Evolutionary conservation across 1,140 invertebrate genomes (phyloP).

Genomic region (Papilio machaon): DNA sequence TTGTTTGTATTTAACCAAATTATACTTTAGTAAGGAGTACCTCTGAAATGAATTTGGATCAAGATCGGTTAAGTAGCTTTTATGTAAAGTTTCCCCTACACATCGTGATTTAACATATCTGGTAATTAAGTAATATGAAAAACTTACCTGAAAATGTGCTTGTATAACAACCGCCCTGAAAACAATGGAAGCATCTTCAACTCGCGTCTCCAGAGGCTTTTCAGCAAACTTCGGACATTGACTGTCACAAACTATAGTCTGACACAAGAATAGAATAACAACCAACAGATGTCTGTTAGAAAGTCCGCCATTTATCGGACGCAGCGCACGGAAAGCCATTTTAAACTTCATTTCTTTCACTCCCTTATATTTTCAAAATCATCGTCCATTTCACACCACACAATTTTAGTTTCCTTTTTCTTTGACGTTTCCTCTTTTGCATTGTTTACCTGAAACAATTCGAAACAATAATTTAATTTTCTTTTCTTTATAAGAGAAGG

Average conservation of each 20-base stretch:
- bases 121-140: not conserved
- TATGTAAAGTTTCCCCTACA: no score
- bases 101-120: no score
- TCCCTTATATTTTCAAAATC: slow-evolving; percentile 64
- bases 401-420: slow-evolving; percentile 62
- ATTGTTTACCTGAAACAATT: slow-evolving; percentile 74
- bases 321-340: slow-evolving; percentile 58
- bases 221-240: slow-evolving; percentile 77
- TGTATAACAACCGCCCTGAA: slow-evolving; percentile 77
- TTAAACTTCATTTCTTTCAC: slow-evolving; percentile 49
- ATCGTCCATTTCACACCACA: slow-evolving; percentile 62
- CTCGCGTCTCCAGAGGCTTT: slow-evolving; percentile 75
- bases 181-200: slow-evolving; percentile 77
- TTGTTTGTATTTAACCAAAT: no score
- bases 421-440: slow-evolving; percentile 70
- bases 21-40: no score
- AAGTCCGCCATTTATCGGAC: slow-evolving; percentile 56
- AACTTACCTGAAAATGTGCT: slow-evolving; percentile 71
- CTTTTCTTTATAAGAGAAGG: no score
- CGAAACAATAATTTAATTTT: slow-evolving; percentile 39
- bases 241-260: slow-evolving; percentile 78
- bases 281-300: slow-evolving; percentile 67
- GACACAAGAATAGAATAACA: slow-evolving; percentile 69
- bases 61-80: no score
- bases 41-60: no score